phyloP scores from a whole-genome alignment of 2,113 vertebrate genomes.

The Polypterus senegalus region DNA sequence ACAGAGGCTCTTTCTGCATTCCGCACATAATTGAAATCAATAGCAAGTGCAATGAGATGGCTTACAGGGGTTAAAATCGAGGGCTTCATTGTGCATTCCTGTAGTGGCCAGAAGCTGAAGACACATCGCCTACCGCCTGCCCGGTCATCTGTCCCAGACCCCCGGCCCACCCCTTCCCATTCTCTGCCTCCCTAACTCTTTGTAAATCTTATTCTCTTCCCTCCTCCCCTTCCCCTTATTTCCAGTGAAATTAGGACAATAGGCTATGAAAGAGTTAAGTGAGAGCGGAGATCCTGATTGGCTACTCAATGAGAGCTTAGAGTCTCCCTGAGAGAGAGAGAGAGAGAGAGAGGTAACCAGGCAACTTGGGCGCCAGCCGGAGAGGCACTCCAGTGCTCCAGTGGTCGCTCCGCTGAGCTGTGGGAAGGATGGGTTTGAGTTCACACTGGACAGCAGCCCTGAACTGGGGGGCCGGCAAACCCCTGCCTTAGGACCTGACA shows the following conservation, averaged over 20 bases:
- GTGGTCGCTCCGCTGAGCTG: constrained; percentile 9
- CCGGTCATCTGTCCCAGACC: too few relatives aligned
- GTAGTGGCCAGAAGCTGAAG: too few relatives aligned
- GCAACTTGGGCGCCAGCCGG: constrained; percentile 49
- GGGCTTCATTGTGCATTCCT: neutral
- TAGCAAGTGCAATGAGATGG: constrained; percentile 27
- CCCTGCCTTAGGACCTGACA: constrained; percentile 14
- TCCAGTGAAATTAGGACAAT: constrained; percentile 52
- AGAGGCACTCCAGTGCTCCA: neutral
- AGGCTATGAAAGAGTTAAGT: constrained; percentile 50
- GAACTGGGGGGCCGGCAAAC: constrained; percentile 58
- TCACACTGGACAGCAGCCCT: constrained; percentile 30
- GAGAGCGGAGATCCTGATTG: constrained; percentile 41
- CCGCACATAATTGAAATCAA: constrained; percentile 30
- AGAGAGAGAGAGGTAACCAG: constrained; percentile 54
- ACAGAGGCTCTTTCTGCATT: constrained; percentile 21
- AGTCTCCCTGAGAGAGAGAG: constrained; percentile 34
- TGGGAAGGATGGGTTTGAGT: constrained; percentile 45
- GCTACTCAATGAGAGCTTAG: constrained; percentile 45
- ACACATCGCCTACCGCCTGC: too few relatives aligned
- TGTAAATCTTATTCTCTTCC: neutral
- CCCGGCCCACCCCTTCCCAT: too few relatives aligned
- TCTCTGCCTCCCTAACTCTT: too few relatives aligned
- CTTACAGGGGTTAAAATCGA: constrained; percentile 24
- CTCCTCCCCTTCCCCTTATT: neutral